Conservation (phyloP, 2,888 invertebrate species). For the Agrochola circellaris region DNA sequence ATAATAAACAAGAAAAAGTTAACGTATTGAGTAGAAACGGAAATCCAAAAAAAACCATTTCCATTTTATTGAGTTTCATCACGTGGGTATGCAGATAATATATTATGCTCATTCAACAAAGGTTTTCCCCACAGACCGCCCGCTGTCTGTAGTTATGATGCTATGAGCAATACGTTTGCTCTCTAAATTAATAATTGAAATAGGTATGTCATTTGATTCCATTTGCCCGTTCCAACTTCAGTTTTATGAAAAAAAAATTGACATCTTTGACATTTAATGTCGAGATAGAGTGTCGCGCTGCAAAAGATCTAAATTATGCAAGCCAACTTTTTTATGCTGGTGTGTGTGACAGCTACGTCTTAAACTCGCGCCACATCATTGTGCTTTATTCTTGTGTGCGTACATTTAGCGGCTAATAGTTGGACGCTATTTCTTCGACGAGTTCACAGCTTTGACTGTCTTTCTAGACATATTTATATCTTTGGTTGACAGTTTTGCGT, state of each 20-base stretch:
- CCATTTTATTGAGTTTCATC: background rate
- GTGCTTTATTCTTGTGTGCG: too few relatives aligned
- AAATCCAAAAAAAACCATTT: background rate
- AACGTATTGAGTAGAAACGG: background rate
- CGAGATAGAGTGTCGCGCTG: too few relatives aligned
- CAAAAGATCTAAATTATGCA: too few relatives aligned
- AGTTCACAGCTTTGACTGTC: too few relatives aligned
- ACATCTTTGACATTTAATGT: too few relatives aligned
- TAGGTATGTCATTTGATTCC: background rate
- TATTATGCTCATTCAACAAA: background rate
- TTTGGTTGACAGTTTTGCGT: background rate
- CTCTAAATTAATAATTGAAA: background rate
- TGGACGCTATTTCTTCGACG: too few relatives aligned
- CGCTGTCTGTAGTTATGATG: background rate
- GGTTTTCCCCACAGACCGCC: background rate
- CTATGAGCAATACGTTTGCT: background rate
- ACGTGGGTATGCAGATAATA: too few relatives aligned
- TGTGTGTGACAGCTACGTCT: too few relatives aligned
- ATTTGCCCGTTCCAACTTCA: background rate
- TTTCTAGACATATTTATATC: too few relatives aligned
- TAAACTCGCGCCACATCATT: too few relatives aligned
- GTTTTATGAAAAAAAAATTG: background rate
- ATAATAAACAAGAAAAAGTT: background rate
- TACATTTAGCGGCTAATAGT: too few relatives aligned
- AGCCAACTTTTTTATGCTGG: too few relatives aligned